A percentile compares a stretch with the other conserved stretches of the same genome.
Conservation (phyloP, 2,113 vertebrate genomes). For the Pteruthius melanotis region DNA sequence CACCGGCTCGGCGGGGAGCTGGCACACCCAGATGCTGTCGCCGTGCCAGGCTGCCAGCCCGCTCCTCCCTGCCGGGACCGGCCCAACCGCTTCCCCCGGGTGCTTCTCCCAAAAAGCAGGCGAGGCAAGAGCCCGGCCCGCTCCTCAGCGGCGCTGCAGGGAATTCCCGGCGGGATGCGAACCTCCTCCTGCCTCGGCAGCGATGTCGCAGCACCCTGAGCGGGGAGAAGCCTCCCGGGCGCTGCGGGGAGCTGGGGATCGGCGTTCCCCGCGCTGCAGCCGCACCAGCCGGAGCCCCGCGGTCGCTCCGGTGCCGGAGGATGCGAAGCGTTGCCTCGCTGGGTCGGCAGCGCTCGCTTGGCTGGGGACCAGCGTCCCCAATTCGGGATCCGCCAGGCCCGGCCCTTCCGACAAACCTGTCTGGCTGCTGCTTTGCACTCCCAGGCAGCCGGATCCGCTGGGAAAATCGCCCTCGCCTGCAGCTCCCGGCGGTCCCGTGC, state of each 20-base stretch:
- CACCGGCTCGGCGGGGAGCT: background rate
- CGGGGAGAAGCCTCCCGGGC: background rate
- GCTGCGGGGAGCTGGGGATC: background rate
- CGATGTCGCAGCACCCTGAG: background rate
- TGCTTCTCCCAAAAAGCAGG: background rate
- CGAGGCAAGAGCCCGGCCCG: background rate
- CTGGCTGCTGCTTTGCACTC: background rate
- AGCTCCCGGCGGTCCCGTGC: background rate
- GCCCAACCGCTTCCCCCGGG: background rate
- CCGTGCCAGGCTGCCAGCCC: background rate
- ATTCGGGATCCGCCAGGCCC: background rate
- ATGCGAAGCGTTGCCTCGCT: accelerated
- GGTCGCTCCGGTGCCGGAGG: background rate
- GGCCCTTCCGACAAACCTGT: background rate
- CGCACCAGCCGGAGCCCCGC: accelerated
- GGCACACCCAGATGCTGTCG: conserved; percentile 13
- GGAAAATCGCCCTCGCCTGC: background rate
- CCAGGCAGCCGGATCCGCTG: background rate
- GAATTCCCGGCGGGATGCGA: background rate
- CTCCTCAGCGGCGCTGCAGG: background rate
- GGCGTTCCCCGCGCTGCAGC: accelerated
- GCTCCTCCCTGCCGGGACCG: background rate
- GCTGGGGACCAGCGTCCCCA: background rate
- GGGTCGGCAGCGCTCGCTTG: background rate
- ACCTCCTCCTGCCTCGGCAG: background rate